Conservation (phyloP, 2,113 vertebrate genomes). For the Crotalus tigris region DNA sequence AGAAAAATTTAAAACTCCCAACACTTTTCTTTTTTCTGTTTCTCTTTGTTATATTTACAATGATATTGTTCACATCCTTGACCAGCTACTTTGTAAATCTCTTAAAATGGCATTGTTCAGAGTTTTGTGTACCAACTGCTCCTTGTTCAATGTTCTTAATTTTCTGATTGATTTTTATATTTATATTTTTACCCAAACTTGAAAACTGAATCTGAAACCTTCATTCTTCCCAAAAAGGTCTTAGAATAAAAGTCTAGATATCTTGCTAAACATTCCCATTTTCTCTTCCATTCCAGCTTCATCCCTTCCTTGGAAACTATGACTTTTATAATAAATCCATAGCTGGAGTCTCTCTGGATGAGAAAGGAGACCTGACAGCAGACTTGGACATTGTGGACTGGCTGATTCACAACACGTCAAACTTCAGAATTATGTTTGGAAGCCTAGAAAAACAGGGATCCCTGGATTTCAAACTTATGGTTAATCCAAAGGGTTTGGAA, state of each 20-base stretch:
- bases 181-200: background rate
- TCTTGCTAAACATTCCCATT: background rate
- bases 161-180: background rate
- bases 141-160: background rate
- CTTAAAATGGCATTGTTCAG: background rate
- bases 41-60: no score
- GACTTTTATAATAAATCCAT: background rate
- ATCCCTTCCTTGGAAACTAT: background rate
- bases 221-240: background rate
- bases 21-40: no score
- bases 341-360: background rate
- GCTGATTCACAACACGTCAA: background rate
- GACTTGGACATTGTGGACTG: background rate
- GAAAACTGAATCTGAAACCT: background rate
- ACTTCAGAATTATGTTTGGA: background rate
- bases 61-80: background rate
- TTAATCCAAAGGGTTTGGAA: background rate
- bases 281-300: background rate
- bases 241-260: background rate
- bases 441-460: background rate
- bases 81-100: background rate
- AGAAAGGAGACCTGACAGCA: background rate
- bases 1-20: no score
- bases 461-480: background rate
- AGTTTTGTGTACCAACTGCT: background rate